Conservation (phyloP, 2,888 invertebrate genomes). For the Megaustenia siamemsis region DNA sequence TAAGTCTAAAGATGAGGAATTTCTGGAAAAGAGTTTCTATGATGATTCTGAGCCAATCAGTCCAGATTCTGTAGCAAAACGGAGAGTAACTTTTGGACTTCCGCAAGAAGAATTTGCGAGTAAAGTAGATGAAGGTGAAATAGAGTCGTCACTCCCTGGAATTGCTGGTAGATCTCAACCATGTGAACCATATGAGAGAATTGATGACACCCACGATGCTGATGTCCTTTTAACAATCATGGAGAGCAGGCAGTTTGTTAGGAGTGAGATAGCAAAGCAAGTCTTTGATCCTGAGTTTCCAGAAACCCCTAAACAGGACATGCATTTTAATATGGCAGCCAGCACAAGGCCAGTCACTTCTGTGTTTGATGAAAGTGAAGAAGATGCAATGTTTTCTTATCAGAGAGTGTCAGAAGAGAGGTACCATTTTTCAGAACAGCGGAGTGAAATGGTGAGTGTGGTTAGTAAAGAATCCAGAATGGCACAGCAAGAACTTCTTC, state of each 20-base stretch:
- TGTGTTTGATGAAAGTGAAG: constrained; percentile 49
- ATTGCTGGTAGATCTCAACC: background rate
- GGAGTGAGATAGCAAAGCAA: constrained; percentile 64
- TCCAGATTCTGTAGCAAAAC: constrained; percentile 42
- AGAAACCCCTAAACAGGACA: constrained; percentile 42
- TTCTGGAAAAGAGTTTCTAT: constrained; percentile 45
- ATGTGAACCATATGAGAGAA: constrained; percentile 76
- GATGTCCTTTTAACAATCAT: constrained; percentile 73
- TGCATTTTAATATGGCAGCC: constrained; percentile 14
- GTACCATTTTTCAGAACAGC: background rate
- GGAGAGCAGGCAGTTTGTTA: constrained; percentile 61
- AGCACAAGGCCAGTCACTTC: background rate
- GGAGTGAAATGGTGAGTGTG: constrained; percentile 60
- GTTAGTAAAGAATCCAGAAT: constrained; percentile 72
- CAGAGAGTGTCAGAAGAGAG: constrained; percentile 34
- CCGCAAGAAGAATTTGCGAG: constrained; percentile 9
- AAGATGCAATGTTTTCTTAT: constrained; percentile 43
- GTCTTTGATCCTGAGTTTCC: constrained; percentile 54
- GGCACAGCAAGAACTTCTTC: constrained; percentile 72
- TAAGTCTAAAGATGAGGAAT: constrained; percentile 54
- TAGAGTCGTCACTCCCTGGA: constrained; percentile 9
- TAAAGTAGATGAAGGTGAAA: background rate
- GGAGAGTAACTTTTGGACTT: constrained; percentile 59
- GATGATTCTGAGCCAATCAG: constrained; percentile 45
- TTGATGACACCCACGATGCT: constrained; percentile 72